phyloP scores from a whole-genome alignment of 2,113 vertebrate species.

The Trogon melanurus region DNA sequence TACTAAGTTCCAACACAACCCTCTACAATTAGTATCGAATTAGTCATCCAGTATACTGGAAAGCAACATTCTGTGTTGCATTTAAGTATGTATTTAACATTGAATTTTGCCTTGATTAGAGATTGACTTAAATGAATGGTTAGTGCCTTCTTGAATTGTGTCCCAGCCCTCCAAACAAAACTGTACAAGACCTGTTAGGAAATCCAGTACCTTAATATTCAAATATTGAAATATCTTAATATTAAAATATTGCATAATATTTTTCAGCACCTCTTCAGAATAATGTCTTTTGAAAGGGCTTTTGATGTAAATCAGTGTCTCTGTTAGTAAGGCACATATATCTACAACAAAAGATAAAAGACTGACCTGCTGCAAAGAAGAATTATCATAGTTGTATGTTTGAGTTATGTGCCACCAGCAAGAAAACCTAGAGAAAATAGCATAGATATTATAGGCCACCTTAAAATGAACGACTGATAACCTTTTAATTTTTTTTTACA shows the following conservation, averaged over 20 bases:
- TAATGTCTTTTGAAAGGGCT: neutral
- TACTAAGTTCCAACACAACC: neutral
- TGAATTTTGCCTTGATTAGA: neutral
- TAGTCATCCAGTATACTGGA: neutral
- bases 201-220: neutral
- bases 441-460: rapidly evolving
- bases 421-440: neutral
- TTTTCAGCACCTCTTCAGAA: neutral
- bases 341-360: neutral
- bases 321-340: neutral
- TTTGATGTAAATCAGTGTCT: neutral
- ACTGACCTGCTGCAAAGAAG: neutral
- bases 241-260: neutral
- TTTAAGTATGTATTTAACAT: neutral
- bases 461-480: neutral
- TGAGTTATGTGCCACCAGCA: neutral
- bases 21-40: neutral
- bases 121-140: neutral
- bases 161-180: neutral
- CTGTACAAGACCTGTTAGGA: neutral
- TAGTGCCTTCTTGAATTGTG: neutral
- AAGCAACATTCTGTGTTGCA: neutral
- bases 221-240: neutral
- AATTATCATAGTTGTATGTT: neutral
- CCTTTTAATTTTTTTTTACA: neutral